Conservation (phyloP, 1,140 invertebrate species). For the Bombus haemorrhoidalis region DNA sequence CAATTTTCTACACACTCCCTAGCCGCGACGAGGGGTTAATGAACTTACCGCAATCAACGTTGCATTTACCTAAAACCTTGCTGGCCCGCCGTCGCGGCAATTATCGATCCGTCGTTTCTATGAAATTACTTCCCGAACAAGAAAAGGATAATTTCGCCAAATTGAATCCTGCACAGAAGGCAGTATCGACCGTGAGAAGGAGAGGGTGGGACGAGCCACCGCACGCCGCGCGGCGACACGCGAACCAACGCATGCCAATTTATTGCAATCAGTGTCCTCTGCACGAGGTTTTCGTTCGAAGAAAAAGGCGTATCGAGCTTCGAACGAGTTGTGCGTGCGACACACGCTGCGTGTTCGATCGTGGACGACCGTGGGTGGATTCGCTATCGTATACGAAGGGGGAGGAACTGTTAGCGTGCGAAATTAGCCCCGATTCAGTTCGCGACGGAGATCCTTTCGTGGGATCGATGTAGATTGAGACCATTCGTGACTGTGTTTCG, state of each 20-base stretch:
- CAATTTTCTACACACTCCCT: conserved; percentile 42
- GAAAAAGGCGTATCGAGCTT: conserved; percentile 56
- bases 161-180: conserved; percentile 46
- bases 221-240: conserved; percentile 48
- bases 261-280: conserved; percentile 72
- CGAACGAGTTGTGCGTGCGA: conserved; percentile 28
- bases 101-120: conserved; percentile 51
- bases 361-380: conserved; percentile 16
- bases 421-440: conserved; percentile 60
- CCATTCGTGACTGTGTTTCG: not conserved
- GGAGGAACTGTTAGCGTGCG: conserved; percentile 10
- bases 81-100: conserved; percentile 11
- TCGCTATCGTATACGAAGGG: conserved; percentile 30
- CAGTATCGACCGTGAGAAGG: not conserved
- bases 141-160: conserved; percentile 53
- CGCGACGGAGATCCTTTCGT: not conserved
- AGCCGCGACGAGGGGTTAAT: conserved; percentile 26
- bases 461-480: not conserved
- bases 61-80: conserved; percentile 50
- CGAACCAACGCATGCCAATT: conserved; percentile 71
- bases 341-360: conserved; percentile 19
- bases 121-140: conserved; percentile 54
- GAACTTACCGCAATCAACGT: conserved; percentile 53
- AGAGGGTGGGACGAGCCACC: too few relatives aligned
- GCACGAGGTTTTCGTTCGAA: conserved; percentile 48